Base-by-base conservation (phyloP, 30 jellyfish, hydroid and myxozoan species). In the Phacellophora camtschatica region DNA sequence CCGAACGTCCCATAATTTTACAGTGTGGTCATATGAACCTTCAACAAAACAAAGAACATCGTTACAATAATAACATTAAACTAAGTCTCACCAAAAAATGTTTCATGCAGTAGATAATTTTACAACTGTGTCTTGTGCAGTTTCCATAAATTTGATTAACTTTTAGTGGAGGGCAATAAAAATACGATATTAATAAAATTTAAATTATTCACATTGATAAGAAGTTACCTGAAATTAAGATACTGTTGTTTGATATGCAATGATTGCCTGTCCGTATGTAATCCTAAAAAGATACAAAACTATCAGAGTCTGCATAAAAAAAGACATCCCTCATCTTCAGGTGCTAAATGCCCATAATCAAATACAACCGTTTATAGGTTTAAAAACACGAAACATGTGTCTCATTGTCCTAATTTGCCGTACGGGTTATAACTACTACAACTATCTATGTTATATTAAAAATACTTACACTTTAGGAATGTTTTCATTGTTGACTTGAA, bases 21-120 rank as follows among this genome's bases (percentile, higher is more conserved):
- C 96, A 4, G 97, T 93, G 76, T 93, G 99, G 53, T 93, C 99
- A 48, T 93, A 93, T 0, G 97, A 87, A 4, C 99, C 99, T 90
- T 22, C 7, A 42, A 31, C 18, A 19, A 49, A 34, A 32, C 36
- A 35, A 63, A 50, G 33, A 10, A n/a, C n/a, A n/a, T n/a, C n/a
- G n/a, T n/a, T n/a, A n/a, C n/a, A n/a, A n/a, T n/a, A n/a, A n/a
- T n/a, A n/a, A n/a, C n/a, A n/a, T n/a, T n/a, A n/a, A n/a, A n/a
- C n/a, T n/a, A n/a, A n/a, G n/a, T n/a, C n/a, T n/a, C n/a, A n/a
- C n/a, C n/a, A n/a, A n/a, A n/a, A n/a, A n/a, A n/a, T n/a, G n/a
- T n/a, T n/a, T n/a, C 8, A n/a, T 15, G 62, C 18, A 1, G 15
- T 30, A 15, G 20, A 71, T 71, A 71, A 22, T 36, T 42, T 22